Conservation (phyloP, 1,140 invertebrate genomes). For the Meloidogyne hapla region DNA sequence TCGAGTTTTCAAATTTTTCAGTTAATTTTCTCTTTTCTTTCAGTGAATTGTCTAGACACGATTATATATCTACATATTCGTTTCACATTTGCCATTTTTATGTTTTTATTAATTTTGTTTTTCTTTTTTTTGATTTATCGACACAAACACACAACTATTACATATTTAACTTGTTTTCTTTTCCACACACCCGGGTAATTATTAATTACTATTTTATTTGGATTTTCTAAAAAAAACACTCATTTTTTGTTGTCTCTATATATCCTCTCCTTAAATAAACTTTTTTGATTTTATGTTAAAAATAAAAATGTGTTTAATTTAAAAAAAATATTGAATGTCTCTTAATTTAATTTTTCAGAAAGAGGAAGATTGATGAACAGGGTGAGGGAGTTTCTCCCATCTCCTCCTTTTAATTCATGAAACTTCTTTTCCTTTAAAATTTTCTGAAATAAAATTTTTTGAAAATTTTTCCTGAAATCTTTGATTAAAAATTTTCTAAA, state of each 20-base stretch:
- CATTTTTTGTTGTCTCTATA: not conserved
- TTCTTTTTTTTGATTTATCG: conserved; percentile 2
- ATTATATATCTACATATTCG: conserved; percentile 1
- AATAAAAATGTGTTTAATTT: not conserved
- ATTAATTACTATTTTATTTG: conserved; percentile 6
- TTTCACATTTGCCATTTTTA: conserved; percentile 11
- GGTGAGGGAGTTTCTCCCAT: no score
- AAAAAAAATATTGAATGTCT: no score
- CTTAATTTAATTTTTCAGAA: no score
- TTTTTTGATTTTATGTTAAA: not conserved
- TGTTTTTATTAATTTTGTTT: conserved; percentile 12
- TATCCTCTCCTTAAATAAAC: not conserved
- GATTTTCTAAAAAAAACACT: conserved; percentile 1
- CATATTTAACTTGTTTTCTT: not conserved
- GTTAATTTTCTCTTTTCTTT: not conserved
- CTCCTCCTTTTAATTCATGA: no score
- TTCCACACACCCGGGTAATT: not conserved
- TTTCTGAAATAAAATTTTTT: no score
- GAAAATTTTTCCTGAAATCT: no score
- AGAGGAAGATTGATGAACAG: no score
- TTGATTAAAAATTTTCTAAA: no score
- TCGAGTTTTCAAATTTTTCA: no score
- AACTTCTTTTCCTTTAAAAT: no score
- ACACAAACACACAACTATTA: not conserved
- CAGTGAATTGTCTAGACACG: not conserved